phyloP scores from a whole-genome alignment of 1,140 invertebrate species.

The Cydia splendana region DNA sequence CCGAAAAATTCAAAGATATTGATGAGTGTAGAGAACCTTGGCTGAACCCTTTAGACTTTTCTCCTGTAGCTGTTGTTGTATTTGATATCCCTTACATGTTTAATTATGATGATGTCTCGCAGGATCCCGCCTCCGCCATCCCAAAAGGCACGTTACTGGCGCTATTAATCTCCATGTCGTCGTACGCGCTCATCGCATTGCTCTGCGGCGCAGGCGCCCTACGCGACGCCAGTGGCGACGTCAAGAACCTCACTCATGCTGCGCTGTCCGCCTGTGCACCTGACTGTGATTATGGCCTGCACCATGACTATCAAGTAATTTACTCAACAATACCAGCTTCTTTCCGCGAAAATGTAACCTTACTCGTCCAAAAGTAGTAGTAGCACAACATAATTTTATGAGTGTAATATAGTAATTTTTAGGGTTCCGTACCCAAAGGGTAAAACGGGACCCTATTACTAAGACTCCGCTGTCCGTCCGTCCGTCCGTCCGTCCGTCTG shows the following conservation, averaged over 20 bases:
- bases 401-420: no score
- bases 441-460: no score
- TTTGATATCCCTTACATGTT: no score
- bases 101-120: neutral
- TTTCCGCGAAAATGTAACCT: no score
- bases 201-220: conserved; percentile 87
- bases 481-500: no score
- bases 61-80: no score
- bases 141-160: conserved; percentile 91
- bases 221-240: conserved; percentile 88
- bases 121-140: conserved; percentile 91
- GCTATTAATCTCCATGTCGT: conserved; percentile 87
- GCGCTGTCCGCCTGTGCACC: conserved; percentile 66
- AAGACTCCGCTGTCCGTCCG: no score
- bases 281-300: conserved; percentile 57
- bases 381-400: no score
- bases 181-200: conserved; percentile 89
- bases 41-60: neutral
- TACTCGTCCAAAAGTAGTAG: no score
- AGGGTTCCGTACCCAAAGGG: no score
- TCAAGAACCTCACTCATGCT: conserved; percentile 77
- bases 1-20: no score
- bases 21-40: neutral
- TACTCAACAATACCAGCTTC: conserved; percentile 31
- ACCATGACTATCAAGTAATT: conserved; percentile 77